phyloP scores from a whole-genome alignment of 2,797 vertebrate species.

The Characodon lateralis region DNA sequence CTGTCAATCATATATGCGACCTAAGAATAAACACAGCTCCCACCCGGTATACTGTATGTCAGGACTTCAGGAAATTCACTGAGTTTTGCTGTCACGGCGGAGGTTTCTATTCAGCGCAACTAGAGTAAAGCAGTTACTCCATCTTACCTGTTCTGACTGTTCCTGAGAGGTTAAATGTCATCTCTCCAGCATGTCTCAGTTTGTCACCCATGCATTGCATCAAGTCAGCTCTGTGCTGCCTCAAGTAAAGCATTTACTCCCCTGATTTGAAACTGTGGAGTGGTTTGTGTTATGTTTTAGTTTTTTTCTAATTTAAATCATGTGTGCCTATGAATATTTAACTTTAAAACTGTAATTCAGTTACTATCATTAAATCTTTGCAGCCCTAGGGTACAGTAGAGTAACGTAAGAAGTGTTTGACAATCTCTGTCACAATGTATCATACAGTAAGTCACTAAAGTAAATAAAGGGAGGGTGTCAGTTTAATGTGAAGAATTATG shows the following conservation, averaged over 20 bases:
- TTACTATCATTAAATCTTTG: conserved; percentile 1
- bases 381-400: not conserved
- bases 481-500: not conserved
- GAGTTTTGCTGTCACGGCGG: not conserved
- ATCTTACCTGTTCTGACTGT: not conserved
- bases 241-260: not conserved
- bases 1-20: not conserved
- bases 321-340: not conserved
- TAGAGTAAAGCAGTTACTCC: not conserved
- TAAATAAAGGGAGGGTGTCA: conserved; percentile 1
- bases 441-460: not conserved
- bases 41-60: not conserved
- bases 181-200: not conserved
- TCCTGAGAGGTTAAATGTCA: not conserved
- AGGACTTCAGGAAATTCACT: not conserved
- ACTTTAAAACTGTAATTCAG: not conserved
- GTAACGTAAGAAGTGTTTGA: not conserved
- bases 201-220: not conserved
- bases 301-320: not conserved
- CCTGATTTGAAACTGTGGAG: not conserved
- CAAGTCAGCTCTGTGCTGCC: not conserved
- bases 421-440: conserved; percentile 3
- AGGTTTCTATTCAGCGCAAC: not conserved
- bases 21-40: not conserved
- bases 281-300: not conserved